These are phyloP conservation scores for Zosterops hypoxanthus DNA, from an alignment of 2,113 vertebrate species.

Conservation along the genomic window DNA sequence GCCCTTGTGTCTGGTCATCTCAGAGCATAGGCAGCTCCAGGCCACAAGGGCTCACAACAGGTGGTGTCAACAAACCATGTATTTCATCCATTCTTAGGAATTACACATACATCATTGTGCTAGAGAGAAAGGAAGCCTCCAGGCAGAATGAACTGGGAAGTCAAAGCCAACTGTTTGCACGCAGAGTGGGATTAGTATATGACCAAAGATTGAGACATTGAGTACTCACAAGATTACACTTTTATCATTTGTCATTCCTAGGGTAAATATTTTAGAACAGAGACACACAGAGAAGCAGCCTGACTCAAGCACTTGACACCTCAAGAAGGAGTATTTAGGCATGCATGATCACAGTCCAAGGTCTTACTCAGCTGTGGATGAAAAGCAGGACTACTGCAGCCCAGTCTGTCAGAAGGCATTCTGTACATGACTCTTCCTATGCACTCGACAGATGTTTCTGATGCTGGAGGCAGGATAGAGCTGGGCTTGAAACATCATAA, in stretches of 20 bases:
- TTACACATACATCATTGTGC: not conserved
- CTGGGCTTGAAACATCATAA: not conserved
- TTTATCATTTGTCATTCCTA: not conserved
- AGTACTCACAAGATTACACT: not conserved
- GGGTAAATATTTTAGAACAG: not conserved
- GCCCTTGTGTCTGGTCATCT: rapidly evolving
- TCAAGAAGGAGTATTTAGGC: not conserved
- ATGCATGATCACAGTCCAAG: not conserved
- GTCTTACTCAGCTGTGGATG: not conserved
- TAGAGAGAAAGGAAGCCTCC: not conserved
- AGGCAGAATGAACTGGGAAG: not conserved
- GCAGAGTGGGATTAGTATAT: not conserved
- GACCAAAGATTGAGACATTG: not conserved
- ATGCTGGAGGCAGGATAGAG: not conserved
- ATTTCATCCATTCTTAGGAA: not conserved
- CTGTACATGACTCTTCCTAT: not conserved
- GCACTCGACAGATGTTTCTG: not conserved
- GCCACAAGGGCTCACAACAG: not conserved
- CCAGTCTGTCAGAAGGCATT: not conserved
- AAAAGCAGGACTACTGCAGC: not conserved
- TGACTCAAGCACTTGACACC: not conserved
- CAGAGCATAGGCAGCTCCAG: not conserved
- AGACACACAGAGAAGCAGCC: not conserved
- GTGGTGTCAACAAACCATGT: not conserved
- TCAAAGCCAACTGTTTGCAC: not conserved